These are phyloP conservation scores for Scaptomyza graminum DNA, from an alignment of 1,140 invertebrate species.

Conservation along the genomic window DNA sequence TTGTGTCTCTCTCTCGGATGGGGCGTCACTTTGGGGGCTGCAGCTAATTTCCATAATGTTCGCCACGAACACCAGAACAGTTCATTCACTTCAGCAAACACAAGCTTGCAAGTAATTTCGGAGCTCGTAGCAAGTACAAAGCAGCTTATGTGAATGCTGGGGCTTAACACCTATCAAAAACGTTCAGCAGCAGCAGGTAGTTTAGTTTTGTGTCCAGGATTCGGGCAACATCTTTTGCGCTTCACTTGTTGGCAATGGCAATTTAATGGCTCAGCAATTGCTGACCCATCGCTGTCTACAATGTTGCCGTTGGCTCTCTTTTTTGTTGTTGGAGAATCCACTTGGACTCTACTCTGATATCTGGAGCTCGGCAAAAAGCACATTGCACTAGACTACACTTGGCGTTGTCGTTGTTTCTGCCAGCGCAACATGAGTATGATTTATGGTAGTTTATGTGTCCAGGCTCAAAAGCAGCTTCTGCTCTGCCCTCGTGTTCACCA, in stretches of 20 bases:
- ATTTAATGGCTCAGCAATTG: slow-evolving; percentile 77
- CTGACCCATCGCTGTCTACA: slow-evolving; percentile 58
- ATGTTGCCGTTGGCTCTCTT: slow-evolving; percentile 39
- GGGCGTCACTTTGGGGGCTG: slow-evolving; percentile 70
- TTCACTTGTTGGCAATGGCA: slow-evolving; percentile 62
- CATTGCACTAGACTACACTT: slow-evolving; percentile 1
- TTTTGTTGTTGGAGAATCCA: slow-evolving; percentile 1
- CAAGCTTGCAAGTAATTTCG: slow-evolving; percentile 22
- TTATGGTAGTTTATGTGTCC: slow-evolving; percentile 67
- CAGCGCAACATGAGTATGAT: slow-evolving; percentile 76
- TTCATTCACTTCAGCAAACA: slow-evolving; percentile 41
- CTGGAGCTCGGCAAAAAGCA: slow-evolving; percentile 21
- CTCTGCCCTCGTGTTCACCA: slow-evolving; percentile 9
- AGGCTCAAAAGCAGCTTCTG: slow-evolving; percentile 57
- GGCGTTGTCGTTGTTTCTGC: slow-evolving; percentile 59
- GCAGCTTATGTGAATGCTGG: slow-evolving; percentile 55
- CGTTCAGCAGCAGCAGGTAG: slow-evolving; percentile 12
- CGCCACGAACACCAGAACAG: slow-evolving; percentile 45
- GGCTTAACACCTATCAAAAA: slow-evolving; percentile 47
- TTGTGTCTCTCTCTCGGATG: slow-evolving; percentile 50
- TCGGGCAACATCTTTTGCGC: slow-evolving; percentile 12
- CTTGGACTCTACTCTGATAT: slow-evolving; percentile 19
- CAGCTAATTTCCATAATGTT: slow-evolving; percentile 77
- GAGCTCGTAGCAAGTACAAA: slow-evolving; percentile 25
- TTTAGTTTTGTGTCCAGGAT: neutral